These are phyloP conservation scores for Tetrao urogallus DNA, from an alignment of 2,113 vertebrate genomes.

Conservation along the genomic window DNA sequence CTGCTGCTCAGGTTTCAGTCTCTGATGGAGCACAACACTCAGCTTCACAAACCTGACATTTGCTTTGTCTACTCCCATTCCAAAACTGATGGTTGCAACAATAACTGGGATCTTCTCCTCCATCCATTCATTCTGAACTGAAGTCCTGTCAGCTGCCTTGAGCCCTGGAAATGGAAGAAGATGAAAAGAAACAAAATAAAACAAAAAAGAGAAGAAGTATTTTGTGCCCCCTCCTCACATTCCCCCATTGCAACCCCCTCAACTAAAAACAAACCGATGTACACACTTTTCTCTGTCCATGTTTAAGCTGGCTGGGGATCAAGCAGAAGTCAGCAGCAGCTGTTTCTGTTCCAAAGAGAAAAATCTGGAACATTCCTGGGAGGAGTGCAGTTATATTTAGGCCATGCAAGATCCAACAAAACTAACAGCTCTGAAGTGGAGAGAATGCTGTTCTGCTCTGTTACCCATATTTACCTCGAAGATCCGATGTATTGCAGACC, in stretches of 20 bases:
- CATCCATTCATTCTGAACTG: conserved; percentile 94
- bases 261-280: neutral
- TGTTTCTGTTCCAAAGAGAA: neutral
- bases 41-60: conserved; percentile 87
- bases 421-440: neutral
- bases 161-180: conserved; percentile 78
- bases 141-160: conserved; percentile 87
- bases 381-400: neutral
- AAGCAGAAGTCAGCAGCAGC: conserved; percentile 15
- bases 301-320: neutral
- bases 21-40: neutral
- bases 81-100: conserved; percentile 97
- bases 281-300: neutral
- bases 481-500: neutral
- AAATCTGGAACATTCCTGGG: neutral
- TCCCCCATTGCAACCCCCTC: neutral
- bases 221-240: neutral
- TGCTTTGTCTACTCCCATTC: conserved; percentile 98
- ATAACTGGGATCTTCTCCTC: conserved; percentile 91
- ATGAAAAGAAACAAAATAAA: neutral
- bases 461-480: neutral
- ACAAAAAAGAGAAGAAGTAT: neutral
- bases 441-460: neutral
- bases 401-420: neutral
- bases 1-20: conserved; percentile 9